phyloP scores from a whole-genome alignment of 1,140 invertebrate genomes.

The Microplitis mediator region DNA sequence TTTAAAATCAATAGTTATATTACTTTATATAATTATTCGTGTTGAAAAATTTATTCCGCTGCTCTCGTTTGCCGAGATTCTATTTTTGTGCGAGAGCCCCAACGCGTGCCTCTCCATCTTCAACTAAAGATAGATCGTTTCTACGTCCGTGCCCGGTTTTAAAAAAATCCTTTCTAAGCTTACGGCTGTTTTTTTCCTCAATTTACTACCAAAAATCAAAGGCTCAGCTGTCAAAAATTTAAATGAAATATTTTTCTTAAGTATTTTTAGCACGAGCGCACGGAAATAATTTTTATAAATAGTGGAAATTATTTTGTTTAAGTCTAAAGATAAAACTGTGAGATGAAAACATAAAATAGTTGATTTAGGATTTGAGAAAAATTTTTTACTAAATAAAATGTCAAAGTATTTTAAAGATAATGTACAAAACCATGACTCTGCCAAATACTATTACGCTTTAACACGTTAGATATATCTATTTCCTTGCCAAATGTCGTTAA shows the following conservation, averaged over 20 bases:
- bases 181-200: not conserved
- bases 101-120: conserved; percentile 34
- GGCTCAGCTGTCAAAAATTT: conserved; percentile 2
- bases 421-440: not conserved
- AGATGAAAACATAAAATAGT: no score
- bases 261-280: not conserved
- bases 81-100: conserved; percentile 56
- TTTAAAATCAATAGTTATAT: not conserved
- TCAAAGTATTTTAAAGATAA: not conserved
- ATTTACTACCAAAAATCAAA: not conserved
- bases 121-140: conserved; percentile 47
- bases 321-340: no score
- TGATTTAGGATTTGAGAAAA: no score
- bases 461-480: not conserved
- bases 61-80: conserved; percentile 40
- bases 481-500: conserved; percentile 24
- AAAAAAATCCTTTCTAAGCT: conserved; percentile 21
- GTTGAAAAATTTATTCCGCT: conserved; percentile 28
- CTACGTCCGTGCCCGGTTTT: conserved; percentile 20
- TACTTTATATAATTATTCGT: conserved; percentile 5
- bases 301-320: not conserved
- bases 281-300: not conserved
- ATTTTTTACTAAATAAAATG: not conserved
- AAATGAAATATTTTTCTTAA: not conserved
- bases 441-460: not conserved